Evolutionary conservation across 2,888 invertebrate species (phyloP), one percentile per base, ranked within the genome.

Genomic region (Heliothis peltigera): DNA sequence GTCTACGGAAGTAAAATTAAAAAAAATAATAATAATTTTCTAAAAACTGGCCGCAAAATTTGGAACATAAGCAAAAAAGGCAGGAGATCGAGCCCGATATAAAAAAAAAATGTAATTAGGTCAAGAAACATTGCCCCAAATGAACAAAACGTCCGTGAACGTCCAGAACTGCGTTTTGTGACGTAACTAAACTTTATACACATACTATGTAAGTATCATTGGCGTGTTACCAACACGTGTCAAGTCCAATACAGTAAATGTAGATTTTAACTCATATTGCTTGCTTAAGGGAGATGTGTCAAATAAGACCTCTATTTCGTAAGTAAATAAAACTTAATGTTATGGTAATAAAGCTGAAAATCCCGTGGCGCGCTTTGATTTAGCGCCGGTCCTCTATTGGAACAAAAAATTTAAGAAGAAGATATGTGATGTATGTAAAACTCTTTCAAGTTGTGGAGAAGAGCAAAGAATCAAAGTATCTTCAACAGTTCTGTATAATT

Each of bases 161-260:
- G 18, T 52, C n/a, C 47, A 44, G n/a, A 44, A 52, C 35, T 55
- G 51, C 47, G 61, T 69, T 54, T 35, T 17, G 15, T 61, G 49
- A 44, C 22, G 7, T 32, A 70, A 52, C 39, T 2, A 17, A 53
- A 62, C 46, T 7, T 46, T 39, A 15, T 44, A 64, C 18, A 15
- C 18, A 15, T 44, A 70, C 18, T 39, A 55, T 72, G 49, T 57
- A 46, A 56, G 49, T 19, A 43, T 17, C 43, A 28, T 51, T 72
- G 71, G 71, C 71, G 44, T 35, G 15, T 6, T 44, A 63, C 64
- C 77, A 72, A 72, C 64, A 70, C 72, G 58, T 70, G 71, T 47
- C 48, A 49, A 19, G 39, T 59, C 42, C 52, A 44, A 61, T 52
- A 48, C 42, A 64, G 19, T 63, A 70, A 63, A 63, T 51, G 63